Evolutionary conservation across 2,113 vertebrate species (phyloP).

Genomic region (Amphiprion percula): DNA sequence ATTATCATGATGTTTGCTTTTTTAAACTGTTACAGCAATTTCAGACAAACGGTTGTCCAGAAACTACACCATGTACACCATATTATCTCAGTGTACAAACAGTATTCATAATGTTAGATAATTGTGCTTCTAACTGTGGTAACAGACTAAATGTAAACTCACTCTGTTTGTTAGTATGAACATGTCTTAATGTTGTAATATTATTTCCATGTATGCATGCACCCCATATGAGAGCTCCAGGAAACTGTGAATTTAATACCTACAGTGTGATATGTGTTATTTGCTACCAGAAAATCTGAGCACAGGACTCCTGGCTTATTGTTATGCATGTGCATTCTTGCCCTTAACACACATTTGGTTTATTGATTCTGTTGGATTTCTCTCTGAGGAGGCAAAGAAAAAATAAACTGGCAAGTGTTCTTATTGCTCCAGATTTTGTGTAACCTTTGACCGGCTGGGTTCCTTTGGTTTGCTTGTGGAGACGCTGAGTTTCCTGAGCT

Average conservation of each 20-base stretch:
- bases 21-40: too few relatives aligned
- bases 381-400: constrained; percentile 26
- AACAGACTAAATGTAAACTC: neutral
- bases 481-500: constrained; percentile 50
- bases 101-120: neutral
- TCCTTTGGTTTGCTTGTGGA: constrained; percentile 45
- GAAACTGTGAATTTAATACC: too few relatives aligned
- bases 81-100: neutral
- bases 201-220: too few relatives aligned
- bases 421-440: constrained; percentile 47
- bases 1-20: neutral
- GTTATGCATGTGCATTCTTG: neutral
- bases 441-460: constrained; percentile 41
- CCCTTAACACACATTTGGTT: constrained; percentile 1
- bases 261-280: too few relatives aligned
- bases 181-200: too few relatives aligned
- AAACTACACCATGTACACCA: neutral
- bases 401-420: constrained; percentile 39
- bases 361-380: constrained; percentile 21
- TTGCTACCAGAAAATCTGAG: neutral
- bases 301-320: neutral
- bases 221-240: too few relatives aligned
- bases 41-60: neutral
- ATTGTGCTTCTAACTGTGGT: neutral
- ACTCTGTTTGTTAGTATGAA: too few relatives aligned